Evolutionary conservation across 2,797 vertebrate species (phyloP).

Genomic region (Bufotes viridis): DNA sequence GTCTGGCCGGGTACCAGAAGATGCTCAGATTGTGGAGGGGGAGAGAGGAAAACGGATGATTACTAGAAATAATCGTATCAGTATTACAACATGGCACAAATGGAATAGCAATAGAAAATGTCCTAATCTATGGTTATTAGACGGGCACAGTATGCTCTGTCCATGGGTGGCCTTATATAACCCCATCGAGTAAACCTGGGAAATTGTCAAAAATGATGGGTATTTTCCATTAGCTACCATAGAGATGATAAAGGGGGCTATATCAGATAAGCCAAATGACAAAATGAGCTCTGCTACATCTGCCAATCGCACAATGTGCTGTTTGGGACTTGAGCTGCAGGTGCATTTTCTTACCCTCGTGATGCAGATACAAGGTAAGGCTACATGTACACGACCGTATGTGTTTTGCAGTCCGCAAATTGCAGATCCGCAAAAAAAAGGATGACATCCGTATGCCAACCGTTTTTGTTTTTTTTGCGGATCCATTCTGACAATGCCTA

Average conservation of each 20-base stretch:
- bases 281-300: neutral
- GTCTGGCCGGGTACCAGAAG: constrained; percentile 57
- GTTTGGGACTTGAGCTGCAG: neutral
- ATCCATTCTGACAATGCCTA: too few relatives aligned
- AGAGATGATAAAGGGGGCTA: neutral
- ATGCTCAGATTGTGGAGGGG: constrained; percentile 32
- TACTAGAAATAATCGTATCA: neutral
- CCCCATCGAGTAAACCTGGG: neutral
- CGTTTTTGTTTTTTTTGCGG: too few relatives aligned
- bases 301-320: too few relatives aligned
- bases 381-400: too few relatives aligned
- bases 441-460: too few relatives aligned
- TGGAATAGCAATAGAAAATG: too few relatives aligned
- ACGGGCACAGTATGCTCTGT: neutral
- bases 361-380: neutral
- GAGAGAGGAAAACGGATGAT: constrained; percentile 14
- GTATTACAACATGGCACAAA: neutral
- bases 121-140: neutral
- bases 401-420: too few relatives aligned
- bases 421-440: too few relatives aligned
- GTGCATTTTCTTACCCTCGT: neutral
- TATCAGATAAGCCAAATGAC: neutral
- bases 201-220: neutral
- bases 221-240: neutral
- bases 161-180: neutral